Conservation (phyloP, 2,888 invertebrate genomes). For the Drosophila aldrichi region DNA sequence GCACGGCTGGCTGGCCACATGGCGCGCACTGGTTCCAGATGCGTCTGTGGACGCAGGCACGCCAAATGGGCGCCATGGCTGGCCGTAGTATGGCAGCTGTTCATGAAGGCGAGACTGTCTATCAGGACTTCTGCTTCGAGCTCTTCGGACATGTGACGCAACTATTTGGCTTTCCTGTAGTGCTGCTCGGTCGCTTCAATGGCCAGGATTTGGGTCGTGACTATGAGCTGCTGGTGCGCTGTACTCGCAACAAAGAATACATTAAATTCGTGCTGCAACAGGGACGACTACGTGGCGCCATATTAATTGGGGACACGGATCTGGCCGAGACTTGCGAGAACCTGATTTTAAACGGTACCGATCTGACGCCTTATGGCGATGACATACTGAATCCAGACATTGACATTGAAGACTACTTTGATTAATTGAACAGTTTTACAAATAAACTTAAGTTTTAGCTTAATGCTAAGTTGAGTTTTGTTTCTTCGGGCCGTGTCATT, state of each 20-base stretch:
- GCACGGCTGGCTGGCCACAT: slow-evolving; percentile 91
- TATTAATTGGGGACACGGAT: slow-evolving; percentile 98
- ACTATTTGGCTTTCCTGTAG: slow-evolving; percentile 97
- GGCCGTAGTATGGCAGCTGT: slow-evolving; percentile 93
- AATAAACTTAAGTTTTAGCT: slow-evolving; percentile 16
- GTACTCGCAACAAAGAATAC: slow-evolving; percentile 92
- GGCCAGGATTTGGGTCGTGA: slow-evolving; percentile 93
- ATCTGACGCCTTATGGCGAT: slow-evolving; percentile 94
- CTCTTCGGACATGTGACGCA: slow-evolving; percentile 98
- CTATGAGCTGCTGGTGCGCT: slow-evolving; percentile 94
- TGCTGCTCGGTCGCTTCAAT: slow-evolving; percentile 96
- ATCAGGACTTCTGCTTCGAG: slow-evolving; percentile 98
- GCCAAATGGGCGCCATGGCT: slow-evolving; percentile 98
- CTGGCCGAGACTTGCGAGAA: slow-evolving; percentile 99
- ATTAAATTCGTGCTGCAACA: slow-evolving; percentile 95
- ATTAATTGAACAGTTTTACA: slow-evolving; percentile 86
- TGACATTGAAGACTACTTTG: slow-evolving; percentile 99
- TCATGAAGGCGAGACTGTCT: slow-evolving; percentile 87
- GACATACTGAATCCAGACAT: slow-evolving; percentile 97
- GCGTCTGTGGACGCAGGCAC: slow-evolving; percentile 98
- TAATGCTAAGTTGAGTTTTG: slow-evolving; percentile 20
- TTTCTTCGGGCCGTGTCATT: slow-evolving; percentile 77
- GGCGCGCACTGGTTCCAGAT: slow-evolving; percentile 96
- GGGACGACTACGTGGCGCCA: slow-evolving; percentile 95
- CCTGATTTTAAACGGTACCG: slow-evolving; percentile 96